Evolutionary conservation across 1,140 invertebrate species (phyloP).

Genomic region (Tyrophagus putrescentiae): DNA sequence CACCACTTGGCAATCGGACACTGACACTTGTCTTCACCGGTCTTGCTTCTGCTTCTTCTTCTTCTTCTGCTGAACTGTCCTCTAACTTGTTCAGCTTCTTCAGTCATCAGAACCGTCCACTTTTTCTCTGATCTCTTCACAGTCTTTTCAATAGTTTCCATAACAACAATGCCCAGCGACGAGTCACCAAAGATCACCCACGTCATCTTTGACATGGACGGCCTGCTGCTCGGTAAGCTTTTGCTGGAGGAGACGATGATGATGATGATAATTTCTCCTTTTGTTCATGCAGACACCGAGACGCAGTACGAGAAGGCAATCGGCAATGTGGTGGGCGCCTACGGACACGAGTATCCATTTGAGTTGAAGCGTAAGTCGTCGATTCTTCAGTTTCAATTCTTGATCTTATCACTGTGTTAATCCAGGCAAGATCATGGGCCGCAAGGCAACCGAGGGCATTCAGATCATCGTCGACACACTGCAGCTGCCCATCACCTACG

Average conservation of each 20-base stretch:
- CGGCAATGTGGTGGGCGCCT: neutral
- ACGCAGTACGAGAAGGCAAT: slow-evolving; percentile 9
- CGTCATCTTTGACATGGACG: slow-evolving; percentile 25
- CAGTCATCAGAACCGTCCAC: neutral
- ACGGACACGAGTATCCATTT: slow-evolving; percentile 13
- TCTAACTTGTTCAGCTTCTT: neutral
- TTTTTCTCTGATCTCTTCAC: too few species aligned
- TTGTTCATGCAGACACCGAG: slow-evolving; percentile 10
- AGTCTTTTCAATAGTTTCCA: neutral
- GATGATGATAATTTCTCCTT: neutral
- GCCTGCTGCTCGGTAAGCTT: slow-evolving; percentile 18
- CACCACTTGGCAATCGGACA: too few species aligned
- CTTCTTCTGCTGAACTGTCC: neutral
- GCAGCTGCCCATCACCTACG: slow-evolving; percentile 11
- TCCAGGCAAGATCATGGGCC: slow-evolving; percentile 16
- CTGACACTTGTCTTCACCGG: too few species aligned
- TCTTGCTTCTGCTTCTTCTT: neutral
- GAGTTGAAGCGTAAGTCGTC: slow-evolving; percentile 15
- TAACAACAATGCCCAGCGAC: neutral
- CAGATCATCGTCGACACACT: slow-evolving; percentile 11
- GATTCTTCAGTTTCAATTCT: neutral
- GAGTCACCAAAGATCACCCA: slow-evolving; percentile 20
- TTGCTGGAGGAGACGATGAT: neutral
- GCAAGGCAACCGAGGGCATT: neutral
- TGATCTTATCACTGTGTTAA: neutral